A percentile compares a stretch with the other conserved stretches of the same genome.
Evolutionary conservation across 37 sponge, comb jelly and placozoan genomes (phyloP).

Genomic region (Spongilla lacustris): DNA sequence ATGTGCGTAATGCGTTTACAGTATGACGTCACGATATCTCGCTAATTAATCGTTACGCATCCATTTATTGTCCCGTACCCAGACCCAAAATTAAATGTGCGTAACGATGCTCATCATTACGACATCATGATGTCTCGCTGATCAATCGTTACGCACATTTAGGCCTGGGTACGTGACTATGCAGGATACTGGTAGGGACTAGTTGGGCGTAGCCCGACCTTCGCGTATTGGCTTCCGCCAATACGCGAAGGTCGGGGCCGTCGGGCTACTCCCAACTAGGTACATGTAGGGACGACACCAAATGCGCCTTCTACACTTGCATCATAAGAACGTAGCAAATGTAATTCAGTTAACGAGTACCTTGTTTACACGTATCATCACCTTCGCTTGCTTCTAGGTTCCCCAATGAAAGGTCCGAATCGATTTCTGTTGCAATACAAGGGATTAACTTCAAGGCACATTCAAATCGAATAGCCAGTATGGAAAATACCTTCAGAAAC

Average conservation of each 20-base stretch:
- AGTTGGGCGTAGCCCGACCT: constrained; percentile 1
- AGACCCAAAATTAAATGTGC: neutral
- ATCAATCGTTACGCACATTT: constrained; percentile 1
- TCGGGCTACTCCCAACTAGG: neutral
- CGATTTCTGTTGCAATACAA: constrained; percentile 1
- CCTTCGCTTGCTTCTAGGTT: constrained; percentile 1
- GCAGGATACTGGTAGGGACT: neutral
- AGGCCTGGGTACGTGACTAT: neutral
- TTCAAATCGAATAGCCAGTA: constrained; percentile 1
- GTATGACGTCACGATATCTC: too few species aligned
- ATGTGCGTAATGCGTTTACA: too few species aligned
- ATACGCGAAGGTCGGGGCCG: neutral
- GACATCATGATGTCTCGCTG: constrained; percentile 1
- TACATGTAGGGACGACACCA: constrained; percentile 1
- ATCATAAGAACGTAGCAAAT: neutral
- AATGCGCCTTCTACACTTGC: neutral
- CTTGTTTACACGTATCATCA: constrained; percentile 1
- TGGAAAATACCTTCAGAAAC: neutral
- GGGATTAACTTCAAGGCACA: neutral
- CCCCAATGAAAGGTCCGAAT: neutral
- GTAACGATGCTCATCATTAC: neutral
- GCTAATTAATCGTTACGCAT: too few species aligned
- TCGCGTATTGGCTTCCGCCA: neutral
- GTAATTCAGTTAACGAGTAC: neutral
- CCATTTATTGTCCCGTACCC: neutral